Evolutionary conservation across 2,797 vertebrate genomes (phyloP), one percentile per base, ranked within the genome.

Genomic region (Lutjanus argentimaculatus): DNA sequence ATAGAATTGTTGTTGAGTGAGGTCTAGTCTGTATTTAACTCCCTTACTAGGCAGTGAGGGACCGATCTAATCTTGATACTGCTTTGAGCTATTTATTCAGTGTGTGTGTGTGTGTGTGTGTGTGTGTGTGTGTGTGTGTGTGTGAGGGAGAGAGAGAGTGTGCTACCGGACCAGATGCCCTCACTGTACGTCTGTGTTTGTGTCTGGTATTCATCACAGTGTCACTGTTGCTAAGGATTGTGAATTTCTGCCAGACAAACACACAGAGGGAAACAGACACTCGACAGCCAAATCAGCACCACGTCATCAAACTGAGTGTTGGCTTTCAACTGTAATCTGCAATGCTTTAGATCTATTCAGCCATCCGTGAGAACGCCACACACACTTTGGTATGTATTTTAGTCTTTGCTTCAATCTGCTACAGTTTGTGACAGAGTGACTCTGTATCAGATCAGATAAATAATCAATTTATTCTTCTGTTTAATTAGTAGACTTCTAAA

Each of bases 201-300:
- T 68, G 70, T 91, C 86, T 91, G 86, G 79, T 82, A 76, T 57
- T 90, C 85, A 89, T 92, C 90, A 91, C 75, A 87, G 30, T 84
- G 81, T 87, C 85, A 75, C 78, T 57, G 85, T 89, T 83, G 84
- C 84, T 86, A 85, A 79, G 87, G 80, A 78, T 52, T 80, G 63
- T 64, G 62, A 75, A 19, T 70, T 81, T 77, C 68, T 83, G 84
- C 76, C 85, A 80, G 59, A 75, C 80, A 85, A 75, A 87, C 78
- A 85, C 51, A 53, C 75, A 66, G 58, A 73, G 16, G 40, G 19
- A 85, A 79, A 86, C 56, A 66, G 56, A 86, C 51, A 64, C 22
- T 19, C 57, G 45, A 72, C 75, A 56, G 76, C 73, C 52, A 76
- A 82, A 82, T 83, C 78, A 84, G 75, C 79, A 77, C 21, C 63